Base-by-base conservation (phyloP, 2,888 invertebrate species). In the Myopa tessellatipennis region DNA sequence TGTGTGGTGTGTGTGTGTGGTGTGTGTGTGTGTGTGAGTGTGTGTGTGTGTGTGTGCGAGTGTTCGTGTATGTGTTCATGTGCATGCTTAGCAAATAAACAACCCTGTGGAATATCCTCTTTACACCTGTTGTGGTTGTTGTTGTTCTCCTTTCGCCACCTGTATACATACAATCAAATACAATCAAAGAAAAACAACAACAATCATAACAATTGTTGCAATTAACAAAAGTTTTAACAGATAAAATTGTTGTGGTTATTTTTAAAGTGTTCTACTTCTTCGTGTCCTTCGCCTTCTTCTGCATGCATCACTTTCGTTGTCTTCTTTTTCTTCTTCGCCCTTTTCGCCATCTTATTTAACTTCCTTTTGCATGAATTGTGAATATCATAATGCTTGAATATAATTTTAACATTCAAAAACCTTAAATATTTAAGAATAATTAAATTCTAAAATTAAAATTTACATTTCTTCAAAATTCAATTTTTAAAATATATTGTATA, bases 21-120 rank as follows among this genome's bases (percentile, higher is more conserved):
- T n/a, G n/a, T n/a, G n/a, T n/a, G n/a, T n/a, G 26, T 26, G 2
- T 26, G 26, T 26, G 2, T 26, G 26, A 1, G 2, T 1, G 26
- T 26, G 2, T 26, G 26, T 26, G 26, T 26, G 26, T n/a, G n/a
- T n/a, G n/a, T n/a, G n/a, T n/a, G n/a, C n/a, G n/a, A 18, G 58
- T 58, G 58, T 14, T 58, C 16, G 58, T 58, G n/a, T 58, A 58
- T 18, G 58, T 58, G n/a, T n/a, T 8, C 61, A 26, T 61, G 61
- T 61, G 61, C 61, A 61, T 45, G 10, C 10, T 61, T 38, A 26
- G 18, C 45, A 61, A 50, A 65, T 52, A 74, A 65, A 65, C 26
- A 74, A 74, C 63, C 50, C 65, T 74, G 65, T 65, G 18, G 14
- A 16, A 65, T 74, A 74, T 74, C 74, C 74, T 74, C 65, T 74